These are phyloP conservation scores for Mamestra brassicae DNA, from an alignment of 2,888 invertebrate species.

Conservation along the genomic window DNA sequence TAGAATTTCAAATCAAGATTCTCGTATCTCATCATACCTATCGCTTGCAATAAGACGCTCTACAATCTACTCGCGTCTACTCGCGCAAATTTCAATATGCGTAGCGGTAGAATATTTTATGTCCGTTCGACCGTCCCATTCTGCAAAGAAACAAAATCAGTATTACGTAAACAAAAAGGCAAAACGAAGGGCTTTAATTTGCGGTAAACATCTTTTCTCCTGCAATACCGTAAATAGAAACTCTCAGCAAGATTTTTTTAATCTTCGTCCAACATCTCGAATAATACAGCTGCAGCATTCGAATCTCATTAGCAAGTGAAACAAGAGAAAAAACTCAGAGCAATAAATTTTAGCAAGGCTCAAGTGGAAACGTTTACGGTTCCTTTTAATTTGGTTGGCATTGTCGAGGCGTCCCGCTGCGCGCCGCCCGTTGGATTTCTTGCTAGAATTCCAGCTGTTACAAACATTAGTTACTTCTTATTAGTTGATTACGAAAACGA, in stretches of 20 bases:
- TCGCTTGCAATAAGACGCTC: constrained; percentile 82
- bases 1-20: constrained; percentile 80
- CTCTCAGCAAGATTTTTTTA: constrained; percentile 77
- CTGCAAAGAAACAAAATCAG: constrained; percentile 73
- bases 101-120: constrained; percentile 76
- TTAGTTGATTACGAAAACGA: constrained; percentile 86
- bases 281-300: constrained; percentile 88
- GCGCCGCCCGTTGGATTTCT: constrained; percentile 86
- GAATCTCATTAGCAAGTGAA: constrained; percentile 89
- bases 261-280: constrained; percentile 80
- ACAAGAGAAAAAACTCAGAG: constrained; percentile 87
- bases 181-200: constrained; percentile 74
- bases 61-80: constrained; percentile 82
- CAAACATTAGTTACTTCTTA: constrained; percentile 87
- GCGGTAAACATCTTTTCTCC: constrained; percentile 70
- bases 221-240: constrained; percentile 72
- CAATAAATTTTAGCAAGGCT: constrained; percentile 90
- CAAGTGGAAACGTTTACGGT: constrained; percentile 90
- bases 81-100: constrained; percentile 81
- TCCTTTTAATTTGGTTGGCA: constrained; percentile 90
- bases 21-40: constrained; percentile 74
- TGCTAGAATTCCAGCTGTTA: constrained; percentile 89
- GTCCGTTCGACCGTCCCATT: constrained; percentile 69
- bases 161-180: constrained; percentile 73
- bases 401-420: constrained; percentile 89